These are phyloP conservation scores for Ophthalmolycus amberensis DNA, from an alignment of 2,113 vertebrate genomes.

Conservation along the genomic window DNA sequence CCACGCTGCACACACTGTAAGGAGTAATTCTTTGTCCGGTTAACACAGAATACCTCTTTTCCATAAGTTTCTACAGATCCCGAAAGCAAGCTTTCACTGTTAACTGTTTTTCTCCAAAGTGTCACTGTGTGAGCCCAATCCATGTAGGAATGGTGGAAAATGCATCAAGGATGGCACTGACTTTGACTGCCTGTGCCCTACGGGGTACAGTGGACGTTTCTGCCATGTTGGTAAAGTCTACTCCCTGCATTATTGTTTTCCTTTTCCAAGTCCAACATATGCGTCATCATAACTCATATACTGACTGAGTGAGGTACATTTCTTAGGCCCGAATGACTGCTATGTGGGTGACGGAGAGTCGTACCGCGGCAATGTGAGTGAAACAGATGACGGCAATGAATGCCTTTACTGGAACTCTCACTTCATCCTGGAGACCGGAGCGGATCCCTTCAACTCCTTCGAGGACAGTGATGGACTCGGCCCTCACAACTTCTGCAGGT, in stretches of 20 bases:
- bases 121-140: constrained; percentile 73
- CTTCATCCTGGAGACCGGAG: constrained; percentile 69
- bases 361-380: constrained; percentile 79
- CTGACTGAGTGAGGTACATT: background rate
- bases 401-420: constrained; percentile 86
- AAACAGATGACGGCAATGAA: constrained; percentile 75
- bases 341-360: constrained; percentile 78
- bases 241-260: background rate
- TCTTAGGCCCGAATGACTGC: constrained; percentile 79
- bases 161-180: constrained; percentile 69
- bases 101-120: constrained; percentile 54
- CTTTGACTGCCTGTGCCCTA: constrained; percentile 78
- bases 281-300: background rate
- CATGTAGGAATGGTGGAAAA: constrained; percentile 78
- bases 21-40: constrained; percentile 13
- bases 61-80: background rate
- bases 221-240: constrained; percentile 81
- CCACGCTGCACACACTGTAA: constrained; percentile 76
- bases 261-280: background rate
- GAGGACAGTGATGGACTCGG: constrained; percentile 75
- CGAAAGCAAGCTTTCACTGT: background rate
- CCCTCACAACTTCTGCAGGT: constrained; percentile 85
- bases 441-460: constrained; percentile 61
- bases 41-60: background rate
- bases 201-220: constrained; percentile 73